Percentiles rank a stretch among this genome's conserved stretches.
phyloP scores from a whole-genome alignment of 2,888 invertebrate genomes.

The Darwinula stevensoni region DNA sequence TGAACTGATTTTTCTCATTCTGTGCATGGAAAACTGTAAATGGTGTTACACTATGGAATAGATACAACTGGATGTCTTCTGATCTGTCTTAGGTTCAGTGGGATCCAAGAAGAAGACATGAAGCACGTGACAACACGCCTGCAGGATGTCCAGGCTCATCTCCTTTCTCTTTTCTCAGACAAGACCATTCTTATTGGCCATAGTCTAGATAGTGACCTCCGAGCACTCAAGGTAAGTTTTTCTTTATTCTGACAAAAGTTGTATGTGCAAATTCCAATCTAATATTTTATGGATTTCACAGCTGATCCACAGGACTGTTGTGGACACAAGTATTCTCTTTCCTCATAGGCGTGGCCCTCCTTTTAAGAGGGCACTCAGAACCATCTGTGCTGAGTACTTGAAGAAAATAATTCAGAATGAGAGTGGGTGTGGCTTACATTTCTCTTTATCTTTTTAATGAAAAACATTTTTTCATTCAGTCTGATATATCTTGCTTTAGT shows the following conservation, averaged over 20 bases:
- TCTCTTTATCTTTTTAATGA: too few species aligned
- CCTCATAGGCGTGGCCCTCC: constrained; percentile 83
- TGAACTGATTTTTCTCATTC: too few species aligned
- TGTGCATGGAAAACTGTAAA: too few species aligned
- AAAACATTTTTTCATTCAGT: too few species aligned
- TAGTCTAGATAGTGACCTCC: constrained; percentile 84
- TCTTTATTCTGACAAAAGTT: too few species aligned
- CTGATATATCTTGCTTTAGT: constrained; percentile 28
- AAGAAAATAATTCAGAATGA: constrained; percentile 80
- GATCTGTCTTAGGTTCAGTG: too few species aligned
- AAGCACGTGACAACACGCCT: constrained; percentile 40
- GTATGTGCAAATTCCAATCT: too few species aligned
- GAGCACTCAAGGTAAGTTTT: constrained; percentile 57
- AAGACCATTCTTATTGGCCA: constrained; percentile 61
- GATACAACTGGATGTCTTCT: too few species aligned
- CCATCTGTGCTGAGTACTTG: constrained; percentile 53
- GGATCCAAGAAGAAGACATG: constrained; percentile 64
- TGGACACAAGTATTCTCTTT: constrained; percentile 80
- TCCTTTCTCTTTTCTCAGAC: constrained; percentile 13
- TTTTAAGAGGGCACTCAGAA: constrained; percentile 60
- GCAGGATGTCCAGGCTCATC: constrained; percentile 27
- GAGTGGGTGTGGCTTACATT: too few species aligned
- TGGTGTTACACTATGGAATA: too few species aligned
- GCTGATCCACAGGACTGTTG: constrained; percentile 61
- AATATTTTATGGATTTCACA: too few species aligned